These are phyloP conservation scores for Pararge aegeria DNA, from an alignment of 1,140 invertebrate genomes.

Conservation along the genomic window DNA sequence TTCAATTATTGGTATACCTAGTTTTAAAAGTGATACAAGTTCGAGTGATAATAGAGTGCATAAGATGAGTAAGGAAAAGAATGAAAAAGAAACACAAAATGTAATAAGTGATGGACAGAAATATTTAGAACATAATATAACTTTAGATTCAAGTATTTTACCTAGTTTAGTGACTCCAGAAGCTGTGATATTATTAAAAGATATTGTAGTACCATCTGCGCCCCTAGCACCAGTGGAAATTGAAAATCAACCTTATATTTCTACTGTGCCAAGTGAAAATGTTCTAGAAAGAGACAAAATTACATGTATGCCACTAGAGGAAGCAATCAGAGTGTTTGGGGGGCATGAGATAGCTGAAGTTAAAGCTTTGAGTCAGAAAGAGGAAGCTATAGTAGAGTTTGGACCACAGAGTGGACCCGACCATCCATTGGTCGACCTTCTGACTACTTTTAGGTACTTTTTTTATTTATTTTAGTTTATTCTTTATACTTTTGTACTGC, in stretches of 20 bases:
- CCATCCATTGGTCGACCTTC: conserved; percentile 64
- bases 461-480: background rate
- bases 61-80: too few species aligned
- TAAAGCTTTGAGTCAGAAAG: conserved; percentile 54
- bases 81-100: too few species aligned
- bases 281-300: conserved; percentile 32
- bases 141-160: background rate
- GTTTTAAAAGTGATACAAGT: too few species aligned
- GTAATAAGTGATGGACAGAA: too few species aligned
- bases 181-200: conserved; percentile 17
- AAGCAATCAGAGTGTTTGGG: conserved; percentile 55
- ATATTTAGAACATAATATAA: too few species aligned
- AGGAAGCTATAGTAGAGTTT: conserved; percentile 58
- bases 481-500: too few species aligned
- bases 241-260: conserved; percentile 12
- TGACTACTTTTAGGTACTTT: conserved; percentile 58
- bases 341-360: conserved; percentile 56
- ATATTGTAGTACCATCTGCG: conserved; percentile 47
- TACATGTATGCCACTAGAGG: conserved; percentile 52
- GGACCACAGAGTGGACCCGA: conserved; percentile 54
- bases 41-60: too few species aligned
- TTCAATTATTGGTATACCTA: too few species aligned
- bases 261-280: conserved; percentile 3
- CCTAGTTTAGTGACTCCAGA: background rate
- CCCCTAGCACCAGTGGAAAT: conserved; percentile 46